Base-by-base conservation (phyloP, 2,113 vertebrate species). In the Dissostichus mawsoni region DNA sequence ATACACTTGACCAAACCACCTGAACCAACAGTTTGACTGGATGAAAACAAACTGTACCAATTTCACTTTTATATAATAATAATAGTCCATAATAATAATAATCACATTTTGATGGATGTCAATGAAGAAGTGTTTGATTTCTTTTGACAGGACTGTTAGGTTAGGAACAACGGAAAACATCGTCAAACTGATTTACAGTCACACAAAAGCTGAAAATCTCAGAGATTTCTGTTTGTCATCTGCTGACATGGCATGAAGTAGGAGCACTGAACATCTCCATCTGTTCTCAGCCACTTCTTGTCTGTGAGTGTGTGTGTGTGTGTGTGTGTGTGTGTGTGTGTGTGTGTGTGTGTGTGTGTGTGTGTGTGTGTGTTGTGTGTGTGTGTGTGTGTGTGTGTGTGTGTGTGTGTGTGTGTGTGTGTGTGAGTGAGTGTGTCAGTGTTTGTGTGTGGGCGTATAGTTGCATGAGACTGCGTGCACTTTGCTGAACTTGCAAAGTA, bases 401-500 rank as follows among this genome's bases (percentile, higher is more conserved):
- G 74, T 45, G 63, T 80, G 65, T 75, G 64, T 64, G 53, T 29
- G 3, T 70, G 52, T 69, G 76, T 67, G 82, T 83, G 11, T 53
- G 8, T 53, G 18, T 18, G 18, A 47, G 36, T 36, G 36, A 4
- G 36, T 36, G 44, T 80, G 74, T 50, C 58, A 79, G 63, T 67
- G 53, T 25, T 3, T 74, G 52, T 67, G 76, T 67, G 82, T 83
- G 11, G 68, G 81, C 61, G 68, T 78, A 69, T 23, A 18, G 66
- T 77, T 86, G 69, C 76, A 55, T 64, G 74, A 81, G 73, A 73
- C 61, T 47, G 69, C 65, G 25, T 74, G 76, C 73, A 86, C 84
- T 93, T 89, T 91, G 90, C 90, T 93, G 90, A 92, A 87, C 92
- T 91, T 87, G 88, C 88, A 91, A 82, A 87, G 78, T 78, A 16